These are phyloP conservation scores for Lasiommata megera DNA, from an alignment of 2,888 invertebrate genomes.

Conservation along the genomic window DNA sequence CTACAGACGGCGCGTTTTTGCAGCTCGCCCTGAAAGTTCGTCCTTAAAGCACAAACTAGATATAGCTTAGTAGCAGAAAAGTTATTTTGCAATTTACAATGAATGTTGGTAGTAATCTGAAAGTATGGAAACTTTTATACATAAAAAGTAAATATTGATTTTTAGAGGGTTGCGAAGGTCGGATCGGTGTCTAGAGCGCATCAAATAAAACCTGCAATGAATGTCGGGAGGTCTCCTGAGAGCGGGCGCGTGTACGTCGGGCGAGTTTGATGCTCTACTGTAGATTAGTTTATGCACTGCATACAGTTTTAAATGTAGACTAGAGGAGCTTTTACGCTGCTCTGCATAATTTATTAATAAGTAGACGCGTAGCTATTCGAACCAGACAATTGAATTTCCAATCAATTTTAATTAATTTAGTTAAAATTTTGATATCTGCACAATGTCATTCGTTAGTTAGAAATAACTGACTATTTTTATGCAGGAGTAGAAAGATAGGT, in stretches of 20 bases:
- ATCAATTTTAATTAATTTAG: no score
- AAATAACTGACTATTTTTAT: no score
- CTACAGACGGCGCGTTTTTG: no score
- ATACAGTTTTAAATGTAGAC: slow-evolving; percentile 24
- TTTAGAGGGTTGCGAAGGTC: slow-evolving; percentile 3
- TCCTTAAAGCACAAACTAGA: no score
- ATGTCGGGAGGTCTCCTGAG: slow-evolving; percentile 43
- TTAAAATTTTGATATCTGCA: neutral
- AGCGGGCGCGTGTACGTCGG: slow-evolving; percentile 40
- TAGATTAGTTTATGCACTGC: slow-evolving; percentile 51
- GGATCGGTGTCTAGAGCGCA: slow-evolving; percentile 30
- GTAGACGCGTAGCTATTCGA: neutral
- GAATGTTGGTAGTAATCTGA: no score
- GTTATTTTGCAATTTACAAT: no score
- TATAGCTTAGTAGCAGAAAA: no score
- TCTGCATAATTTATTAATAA: neutral
- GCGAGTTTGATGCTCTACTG: slow-evolving; percentile 34
- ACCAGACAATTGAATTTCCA: neutral
- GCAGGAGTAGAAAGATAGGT: no score
- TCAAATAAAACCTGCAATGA: slow-evolving; percentile 44
- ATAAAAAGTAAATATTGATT: neutral
- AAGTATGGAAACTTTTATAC: neutral
- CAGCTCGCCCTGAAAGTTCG: no score
- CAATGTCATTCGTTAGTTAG: no score
- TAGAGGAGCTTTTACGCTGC: neutral